phyloP scores from a whole-genome alignment of 2,888 invertebrate species.

The Eupithecia pulchellata region DNA sequence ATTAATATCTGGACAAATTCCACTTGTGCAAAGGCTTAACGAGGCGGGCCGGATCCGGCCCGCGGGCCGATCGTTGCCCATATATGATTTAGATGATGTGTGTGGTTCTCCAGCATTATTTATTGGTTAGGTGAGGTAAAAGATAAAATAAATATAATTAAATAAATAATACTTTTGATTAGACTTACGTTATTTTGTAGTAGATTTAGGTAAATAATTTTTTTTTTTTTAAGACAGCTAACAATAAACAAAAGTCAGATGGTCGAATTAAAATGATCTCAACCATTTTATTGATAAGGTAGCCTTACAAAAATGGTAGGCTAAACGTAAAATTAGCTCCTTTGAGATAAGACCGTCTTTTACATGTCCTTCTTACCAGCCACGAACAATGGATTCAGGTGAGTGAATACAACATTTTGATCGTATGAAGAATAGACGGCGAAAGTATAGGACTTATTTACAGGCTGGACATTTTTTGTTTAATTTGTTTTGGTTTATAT shows the following conservation, averaged over 20 bases:
- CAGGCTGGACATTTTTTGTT: neutral
- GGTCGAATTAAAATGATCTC: neutral
- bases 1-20: too few species aligned
- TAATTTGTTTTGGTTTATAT: neutral
- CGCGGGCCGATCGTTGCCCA: too few species aligned
- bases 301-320: neutral
- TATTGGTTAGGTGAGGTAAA: too few species aligned
- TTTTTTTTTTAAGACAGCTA: too few species aligned
- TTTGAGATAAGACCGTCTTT: conserved; percentile 20
- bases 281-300: neutral
- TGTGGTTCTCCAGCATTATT: too few species aligned
- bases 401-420: conserved; percentile 19
- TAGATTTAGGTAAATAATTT: too few species aligned
- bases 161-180: too few species aligned
- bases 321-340: neutral
- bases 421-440: conserved; percentile 12
- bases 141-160: too few species aligned
- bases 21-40: too few species aligned
- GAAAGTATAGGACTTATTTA: conserved; percentile 14
- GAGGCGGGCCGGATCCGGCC: too few species aligned
- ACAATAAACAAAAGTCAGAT: neutral
- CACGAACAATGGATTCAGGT: conserved; percentile 17
- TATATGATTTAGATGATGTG: too few species aligned
- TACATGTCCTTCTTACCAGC: conserved; percentile 21
- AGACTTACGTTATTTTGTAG: too few species aligned